Evolutionary conservation across 2,797 vertebrate species (phyloP), one percentile per base, ranked within the genome.

Genomic region (Xenopus petersii): DNA sequence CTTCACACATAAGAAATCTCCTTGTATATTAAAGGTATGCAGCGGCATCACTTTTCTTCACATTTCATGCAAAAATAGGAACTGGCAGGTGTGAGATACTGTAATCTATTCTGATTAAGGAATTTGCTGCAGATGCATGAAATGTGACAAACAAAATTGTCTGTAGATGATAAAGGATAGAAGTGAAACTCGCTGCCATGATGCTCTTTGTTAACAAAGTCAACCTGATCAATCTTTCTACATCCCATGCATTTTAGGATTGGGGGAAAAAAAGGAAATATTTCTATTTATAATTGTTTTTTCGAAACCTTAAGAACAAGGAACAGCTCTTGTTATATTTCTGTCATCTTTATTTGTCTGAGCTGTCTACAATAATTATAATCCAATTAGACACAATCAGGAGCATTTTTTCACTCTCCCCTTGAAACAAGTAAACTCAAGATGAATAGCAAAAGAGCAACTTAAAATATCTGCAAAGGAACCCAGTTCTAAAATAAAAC

Each of bases 71-170:
- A 36, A 68, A 67, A 72, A 73, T 77, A 77, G 62, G 63, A 67
- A 66, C 30, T 67, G 70, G 70, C 69, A 71, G 75, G 63, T 71
- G 49, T 77, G 69, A 77, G 64, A 15, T 55, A 51, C 64, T 42
- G 54, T 77, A 77, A 77, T 73, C 75, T 24, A 33, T 56, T 62
- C 70, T 72, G 70, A 72, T 77, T 77, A 77, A 64, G 64, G 72
- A 62, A 73, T 77, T 72, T 72, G 70, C 58, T 58, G 72, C 75
- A 47, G 64, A 72, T 33, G 70, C 75, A 77, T 72, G 70, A 77
- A 68, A 77, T 72, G 70, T 77, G 64, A 77, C 70, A 77, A 72
- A 77, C 64, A 60, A 59, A 77, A 72, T 77, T 77, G 70, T 48
- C 26, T 59, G 62, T 55, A 72, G 56, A 77, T 54, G 70, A 71